A percentile compares a stretch with the other conserved stretches of the same genome.
Conservation (phyloP, 2,797 vertebrate genomes). For the Leptoclinus maculatus region DNA sequence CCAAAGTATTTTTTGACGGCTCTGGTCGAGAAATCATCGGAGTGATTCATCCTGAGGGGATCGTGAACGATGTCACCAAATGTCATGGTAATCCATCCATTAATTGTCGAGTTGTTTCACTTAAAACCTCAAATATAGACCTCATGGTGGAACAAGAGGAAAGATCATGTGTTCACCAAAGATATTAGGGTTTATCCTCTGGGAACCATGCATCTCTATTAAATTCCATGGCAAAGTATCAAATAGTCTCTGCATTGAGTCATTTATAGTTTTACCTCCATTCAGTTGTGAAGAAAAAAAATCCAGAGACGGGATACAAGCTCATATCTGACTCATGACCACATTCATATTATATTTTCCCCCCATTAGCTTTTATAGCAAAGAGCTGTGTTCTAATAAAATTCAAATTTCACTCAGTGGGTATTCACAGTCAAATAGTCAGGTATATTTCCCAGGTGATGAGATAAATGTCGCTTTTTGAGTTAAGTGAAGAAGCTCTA, state of each 20-base stretch:
- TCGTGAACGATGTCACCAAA: background rate
- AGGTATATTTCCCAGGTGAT: conserved; percentile 12
- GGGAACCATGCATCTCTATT: background rate
- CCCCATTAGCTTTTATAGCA: conserved; percentile 23
- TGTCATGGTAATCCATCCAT: background rate
- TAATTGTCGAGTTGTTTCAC: background rate
- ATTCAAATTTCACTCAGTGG: conserved; percentile 7
- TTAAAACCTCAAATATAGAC: background rate
- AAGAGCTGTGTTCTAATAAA: conserved; percentile 28
- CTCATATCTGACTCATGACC: conserved; percentile 17
- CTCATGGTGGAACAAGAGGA: background rate
- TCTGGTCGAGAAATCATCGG: background rate
- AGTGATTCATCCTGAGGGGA: background rate
- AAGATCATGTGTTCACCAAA: background rate
- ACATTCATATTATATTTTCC: conserved; percentile 4
- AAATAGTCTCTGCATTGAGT: background rate
- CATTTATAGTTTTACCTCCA: background rate
- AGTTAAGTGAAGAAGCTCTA: conserved; percentile 18
- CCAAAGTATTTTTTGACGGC: background rate
- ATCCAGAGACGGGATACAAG: conserved; percentile 2
- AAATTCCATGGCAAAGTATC: background rate
- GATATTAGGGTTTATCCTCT: background rate
- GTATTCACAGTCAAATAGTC: conserved; percentile 1
- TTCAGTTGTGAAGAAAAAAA: conserved; percentile 1
- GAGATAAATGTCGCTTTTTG: conserved; percentile 23